Evolutionary conservation across 2,888 invertebrate genomes (phyloP).

Genomic region (Nephrocerus scutellatus): DNA sequence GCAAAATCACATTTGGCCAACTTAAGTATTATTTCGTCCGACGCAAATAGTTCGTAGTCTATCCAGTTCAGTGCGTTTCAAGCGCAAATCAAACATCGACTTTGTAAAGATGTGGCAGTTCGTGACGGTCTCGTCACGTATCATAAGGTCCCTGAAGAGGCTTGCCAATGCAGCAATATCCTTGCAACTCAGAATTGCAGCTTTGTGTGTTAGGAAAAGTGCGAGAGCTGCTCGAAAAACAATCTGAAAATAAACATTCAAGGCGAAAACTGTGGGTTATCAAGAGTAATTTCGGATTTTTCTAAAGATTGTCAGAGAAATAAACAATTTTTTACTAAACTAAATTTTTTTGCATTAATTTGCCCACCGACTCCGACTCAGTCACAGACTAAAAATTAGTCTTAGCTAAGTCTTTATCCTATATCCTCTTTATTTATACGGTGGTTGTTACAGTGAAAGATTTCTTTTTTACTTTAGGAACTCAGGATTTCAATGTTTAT

Average conservation of each 20-base stretch:
- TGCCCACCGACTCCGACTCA: no score
- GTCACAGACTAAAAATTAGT: no score
- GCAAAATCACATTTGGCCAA: conserved; percentile 15
- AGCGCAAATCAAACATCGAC: conserved; percentile 73
- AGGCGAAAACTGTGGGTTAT: no score
- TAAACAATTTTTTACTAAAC: no score
- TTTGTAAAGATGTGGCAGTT: conserved; percentile 87
- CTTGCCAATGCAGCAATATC: conserved; percentile 76
- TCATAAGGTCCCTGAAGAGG: conserved; percentile 70
- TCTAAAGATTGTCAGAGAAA: no score
- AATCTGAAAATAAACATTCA: conserved; percentile 55
- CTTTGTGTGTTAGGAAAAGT: conserved; percentile 66
- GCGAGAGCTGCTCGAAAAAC: conserved; percentile 83
- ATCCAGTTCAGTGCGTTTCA: conserved; percentile 49
- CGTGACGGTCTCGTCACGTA: conserved; percentile 67
- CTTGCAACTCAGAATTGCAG: conserved; percentile 65
- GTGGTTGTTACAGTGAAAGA: no score
- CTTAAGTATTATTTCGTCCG: conserved; percentile 36
- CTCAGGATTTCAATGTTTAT: no score
- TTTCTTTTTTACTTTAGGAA: no score
- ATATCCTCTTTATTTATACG: no score
- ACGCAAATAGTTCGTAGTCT: conserved; percentile 37
- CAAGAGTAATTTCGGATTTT: no score
- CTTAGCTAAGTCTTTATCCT: no score
- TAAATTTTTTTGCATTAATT: no score